Evolutionary conservation across 2,888 invertebrate genomes (phyloP).

Genomic region (Cremastinae sp.): DNA sequence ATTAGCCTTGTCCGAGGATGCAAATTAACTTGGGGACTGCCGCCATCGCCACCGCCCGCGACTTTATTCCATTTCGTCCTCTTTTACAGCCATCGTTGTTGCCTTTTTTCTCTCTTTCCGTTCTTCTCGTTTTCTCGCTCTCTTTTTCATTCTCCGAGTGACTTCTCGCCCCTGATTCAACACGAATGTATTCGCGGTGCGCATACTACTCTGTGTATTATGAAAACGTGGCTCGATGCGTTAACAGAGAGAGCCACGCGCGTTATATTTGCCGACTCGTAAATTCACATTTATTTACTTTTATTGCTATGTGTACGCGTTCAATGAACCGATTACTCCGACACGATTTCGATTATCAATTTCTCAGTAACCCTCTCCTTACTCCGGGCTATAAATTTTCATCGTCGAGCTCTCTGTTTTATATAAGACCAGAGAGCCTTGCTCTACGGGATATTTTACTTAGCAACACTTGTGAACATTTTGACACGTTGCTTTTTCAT

Average conservation of each 20-base stretch:
- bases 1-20: constrained; percentile 75
- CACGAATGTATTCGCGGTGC: constrained; percentile 3
- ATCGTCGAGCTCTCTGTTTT: constrained; percentile 31
- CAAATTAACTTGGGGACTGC: constrained; percentile 74
- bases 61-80: constrained; percentile 68
- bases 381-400: constrained; percentile 49
- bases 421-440: constrained; percentile 24
- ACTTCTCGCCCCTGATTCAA: constrained; percentile 21
- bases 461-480: background rate
- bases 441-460: constrained; percentile 13
- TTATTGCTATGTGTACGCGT: constrained; percentile 15
- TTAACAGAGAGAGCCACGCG: background rate
- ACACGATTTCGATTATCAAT: constrained; percentile 62
- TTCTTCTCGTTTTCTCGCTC: constrained; percentile 33
- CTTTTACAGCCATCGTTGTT: constrained; percentile 61
- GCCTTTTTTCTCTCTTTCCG: constrained; percentile 22
- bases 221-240: background rate
- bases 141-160: constrained; percentile 22
- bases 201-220: constrained; percentile 17
- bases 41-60: constrained; percentile 69
- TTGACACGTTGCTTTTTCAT: no score
- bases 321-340: constrained; percentile 57
- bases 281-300: background rate
- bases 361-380: constrained; percentile 46
- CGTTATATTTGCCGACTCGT: no score